Evolutionary conservation across 2,797 vertebrate species (phyloP).

Genomic region (Agapornis canus): DNA sequence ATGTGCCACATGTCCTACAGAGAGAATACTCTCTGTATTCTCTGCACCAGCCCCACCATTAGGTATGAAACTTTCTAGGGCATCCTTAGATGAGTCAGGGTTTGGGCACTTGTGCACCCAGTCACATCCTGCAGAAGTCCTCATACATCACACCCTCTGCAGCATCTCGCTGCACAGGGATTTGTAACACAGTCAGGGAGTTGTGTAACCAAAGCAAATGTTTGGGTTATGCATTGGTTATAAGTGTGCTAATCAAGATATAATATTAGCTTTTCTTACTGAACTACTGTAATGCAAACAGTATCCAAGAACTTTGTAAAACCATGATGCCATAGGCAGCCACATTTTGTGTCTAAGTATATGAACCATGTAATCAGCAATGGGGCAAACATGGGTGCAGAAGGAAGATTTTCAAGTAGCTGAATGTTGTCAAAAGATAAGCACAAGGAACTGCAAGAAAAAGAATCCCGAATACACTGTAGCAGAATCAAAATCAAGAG

Average conservation of each 20-base stretch:
- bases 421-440: neutral
- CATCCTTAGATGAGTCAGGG: neutral
- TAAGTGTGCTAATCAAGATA: neutral
- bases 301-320: neutral
- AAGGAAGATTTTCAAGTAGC: neutral
- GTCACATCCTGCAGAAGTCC: no score
- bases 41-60: neutral
- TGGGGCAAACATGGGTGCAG: neutral
- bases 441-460: neutral
- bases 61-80: neutral
- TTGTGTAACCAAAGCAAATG: neutral
- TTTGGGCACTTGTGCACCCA: neutral
- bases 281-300: neutral
- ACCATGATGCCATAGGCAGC: neutral
- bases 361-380: neutral
- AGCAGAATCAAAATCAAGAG: neutral
- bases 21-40: neutral
- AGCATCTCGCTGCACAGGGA: neutral
- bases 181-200: neutral
- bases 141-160: neutral
- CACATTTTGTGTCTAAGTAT: neutral
- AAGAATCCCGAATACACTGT: neutral
- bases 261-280: neutral
- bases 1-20: neutral
- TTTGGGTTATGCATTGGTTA: neutral